Evolutionary conservation across 2,113 vertebrate genomes (phyloP).

Genomic region (Notarius quadriscutis): DNA sequence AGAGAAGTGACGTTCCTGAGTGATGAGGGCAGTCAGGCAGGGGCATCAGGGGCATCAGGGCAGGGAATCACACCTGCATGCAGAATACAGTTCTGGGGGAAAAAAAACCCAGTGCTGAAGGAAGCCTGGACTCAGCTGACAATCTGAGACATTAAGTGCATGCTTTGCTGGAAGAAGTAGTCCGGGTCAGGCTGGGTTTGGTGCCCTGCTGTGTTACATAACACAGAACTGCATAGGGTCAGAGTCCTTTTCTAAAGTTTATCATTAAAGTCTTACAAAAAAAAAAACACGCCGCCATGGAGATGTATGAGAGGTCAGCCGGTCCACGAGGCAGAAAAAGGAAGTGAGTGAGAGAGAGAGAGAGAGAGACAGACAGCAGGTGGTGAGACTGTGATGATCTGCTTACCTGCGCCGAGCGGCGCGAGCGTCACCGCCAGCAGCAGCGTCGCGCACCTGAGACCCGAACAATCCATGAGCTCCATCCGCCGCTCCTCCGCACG

Average conservation of each 20-base stretch:
- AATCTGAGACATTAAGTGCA: neutral
- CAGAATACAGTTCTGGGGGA: too few species aligned
- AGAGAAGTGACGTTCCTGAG: neutral
- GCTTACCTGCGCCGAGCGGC: constrained; percentile 16
- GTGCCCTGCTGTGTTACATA: neutral
- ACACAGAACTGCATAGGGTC: neutral
- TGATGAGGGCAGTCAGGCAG: neutral
- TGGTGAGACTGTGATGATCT: neutral
- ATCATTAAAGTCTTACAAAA: neutral
- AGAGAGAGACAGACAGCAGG: neutral
- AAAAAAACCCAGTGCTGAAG: too few species aligned
- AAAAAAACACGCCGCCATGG: neutral
- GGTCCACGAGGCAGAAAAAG: neutral
- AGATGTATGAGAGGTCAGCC: neutral
- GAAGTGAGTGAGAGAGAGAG: too few species aligned
- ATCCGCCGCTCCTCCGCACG: neutral
- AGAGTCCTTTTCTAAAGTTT: constrained; percentile 3
- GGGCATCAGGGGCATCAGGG: neutral
- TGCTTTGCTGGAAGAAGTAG: neutral
- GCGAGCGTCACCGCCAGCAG: constrained; percentile 31
- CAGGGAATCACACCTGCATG: neutral
- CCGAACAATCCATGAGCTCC: constrained; percentile 25
- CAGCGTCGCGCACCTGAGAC: constrained; percentile 30
- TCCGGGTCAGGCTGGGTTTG: too few species aligned
- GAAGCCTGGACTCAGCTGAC: too few species aligned